Evolutionary conservation across 2,888 invertebrate species (phyloP).

Genomic region (Girardia tigrina): DNA sequence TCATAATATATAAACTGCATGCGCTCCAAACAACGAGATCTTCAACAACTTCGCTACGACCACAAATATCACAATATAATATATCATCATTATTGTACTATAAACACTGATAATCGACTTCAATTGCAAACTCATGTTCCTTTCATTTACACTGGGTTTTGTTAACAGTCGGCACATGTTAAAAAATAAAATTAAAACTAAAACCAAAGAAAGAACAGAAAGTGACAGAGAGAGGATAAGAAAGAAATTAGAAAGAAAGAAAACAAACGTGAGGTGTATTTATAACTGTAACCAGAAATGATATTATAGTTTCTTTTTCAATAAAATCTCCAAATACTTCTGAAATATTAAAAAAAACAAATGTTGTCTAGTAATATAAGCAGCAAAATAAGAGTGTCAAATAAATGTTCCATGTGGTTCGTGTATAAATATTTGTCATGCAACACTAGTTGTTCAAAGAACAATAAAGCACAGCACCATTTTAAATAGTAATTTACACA

Average conservation of each 20-base stretch:
- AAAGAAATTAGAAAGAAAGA: neutral
- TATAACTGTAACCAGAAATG: neutral
- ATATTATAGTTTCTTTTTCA: neutral
- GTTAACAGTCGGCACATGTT: too few relatives aligned
- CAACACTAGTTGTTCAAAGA: conserved; percentile 23
- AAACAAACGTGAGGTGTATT: neutral
- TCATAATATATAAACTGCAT: neutral
- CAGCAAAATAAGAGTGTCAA: conserved; percentile 17
- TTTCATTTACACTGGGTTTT: too few relatives aligned
- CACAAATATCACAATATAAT: conserved; percentile 23
- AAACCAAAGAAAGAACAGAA: too few relatives aligned
- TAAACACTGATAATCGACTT: too few relatives aligned
- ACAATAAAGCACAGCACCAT: conserved; percentile 23
- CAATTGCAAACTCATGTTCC: too few relatives aligned
- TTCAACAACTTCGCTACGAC: neutral
- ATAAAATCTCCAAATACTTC: conserved; percentile 15
- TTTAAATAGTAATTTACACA: conserved; percentile 14
- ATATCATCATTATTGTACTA: too few relatives aligned
- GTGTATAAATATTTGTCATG: conserved; percentile 23
- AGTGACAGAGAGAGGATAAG: neutral
- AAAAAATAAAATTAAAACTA: conserved; percentile 7
- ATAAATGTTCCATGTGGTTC: neutral
- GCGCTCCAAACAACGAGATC: conserved; percentile 16
- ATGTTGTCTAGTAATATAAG: neutral
- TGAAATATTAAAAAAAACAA: conserved; percentile 1